Evolutionary conservation across 2,888 invertebrate species (phyloP).

Genomic region (Eupithecia vulgata): DNA sequence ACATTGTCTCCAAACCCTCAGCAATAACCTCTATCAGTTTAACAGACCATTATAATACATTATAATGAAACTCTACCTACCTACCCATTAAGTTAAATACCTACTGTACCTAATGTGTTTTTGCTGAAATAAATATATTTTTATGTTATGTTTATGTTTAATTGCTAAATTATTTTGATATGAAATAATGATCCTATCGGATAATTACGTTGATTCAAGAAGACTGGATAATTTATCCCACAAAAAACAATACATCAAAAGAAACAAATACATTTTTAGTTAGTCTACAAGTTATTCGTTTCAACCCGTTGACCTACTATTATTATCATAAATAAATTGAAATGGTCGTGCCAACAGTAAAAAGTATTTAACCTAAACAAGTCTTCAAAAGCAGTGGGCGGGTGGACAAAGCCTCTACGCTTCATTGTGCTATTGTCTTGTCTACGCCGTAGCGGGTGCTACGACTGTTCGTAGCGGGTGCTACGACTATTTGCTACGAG

Average conservation of each 20-base stretch:
- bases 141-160: too few relatives aligned
- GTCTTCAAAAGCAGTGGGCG: slow-evolving; percentile 9
- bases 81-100: too few relatives aligned
- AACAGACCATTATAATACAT: too few relatives aligned
- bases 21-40: too few relatives aligned
- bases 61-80: too few relatives aligned
- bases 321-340: background rate
- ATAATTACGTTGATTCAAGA: too few relatives aligned
- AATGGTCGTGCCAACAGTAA: background rate
- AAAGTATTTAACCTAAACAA: slow-evolving; percentile 12
- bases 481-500: background rate
- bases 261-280: background rate
- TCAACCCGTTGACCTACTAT: background rate
- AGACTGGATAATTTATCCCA: background rate
- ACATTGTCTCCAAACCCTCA: too few relatives aligned
- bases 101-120: too few relatives aligned
- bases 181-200: too few relatives aligned
- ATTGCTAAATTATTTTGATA: too few relatives aligned
- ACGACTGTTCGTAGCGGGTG: slow-evolving; percentile 31
- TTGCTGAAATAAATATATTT: too few relatives aligned
- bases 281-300: background rate
- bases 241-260: background rate
- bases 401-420: slow-evolving; percentile 37
- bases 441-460: slow-evolving; percentile 41
- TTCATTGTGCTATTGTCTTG: slow-evolving; percentile 48